These are phyloP conservation scores for Saturnia pavonia DNA, from an alignment of 2,888 invertebrate genomes.

Conservation along the genomic window DNA sequence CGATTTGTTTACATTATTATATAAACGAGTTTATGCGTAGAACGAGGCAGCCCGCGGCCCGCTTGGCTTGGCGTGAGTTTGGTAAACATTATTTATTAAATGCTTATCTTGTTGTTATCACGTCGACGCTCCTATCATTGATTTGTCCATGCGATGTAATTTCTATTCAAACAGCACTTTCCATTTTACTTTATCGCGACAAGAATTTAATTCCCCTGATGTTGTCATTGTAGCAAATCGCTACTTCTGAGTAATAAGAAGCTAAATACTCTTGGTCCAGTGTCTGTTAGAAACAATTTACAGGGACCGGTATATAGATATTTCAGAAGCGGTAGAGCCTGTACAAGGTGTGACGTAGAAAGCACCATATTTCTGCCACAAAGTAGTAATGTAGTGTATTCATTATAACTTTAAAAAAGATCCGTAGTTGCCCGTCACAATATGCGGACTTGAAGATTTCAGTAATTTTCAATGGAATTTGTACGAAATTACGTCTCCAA, in stretches of 20 bases:
- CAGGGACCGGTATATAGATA: no score
- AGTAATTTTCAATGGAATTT: no score
- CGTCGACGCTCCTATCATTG: conserved; percentile 26
- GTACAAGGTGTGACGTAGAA: no score
- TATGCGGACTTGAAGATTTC: no score
- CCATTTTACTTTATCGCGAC: not conserved
- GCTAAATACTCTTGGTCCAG: not conserved
- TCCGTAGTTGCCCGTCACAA: no score
- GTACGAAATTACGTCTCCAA: no score
- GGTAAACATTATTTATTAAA: conserved; percentile 41
- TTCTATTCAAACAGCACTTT: not conserved
- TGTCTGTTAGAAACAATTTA: not conserved
- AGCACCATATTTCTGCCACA: no score
- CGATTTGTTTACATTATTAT: not conserved
- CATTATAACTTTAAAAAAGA: no score
- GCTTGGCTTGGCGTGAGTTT: conserved; percentile 24
- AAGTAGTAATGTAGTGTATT: no score
- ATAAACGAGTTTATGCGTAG: not conserved
- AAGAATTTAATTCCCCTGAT: not conserved
- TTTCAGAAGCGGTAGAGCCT: no score
- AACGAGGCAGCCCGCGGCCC: not conserved
- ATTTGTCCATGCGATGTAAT: conserved; percentile 26
- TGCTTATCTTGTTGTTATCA: conserved; percentile 35
- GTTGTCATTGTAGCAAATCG: not conserved
- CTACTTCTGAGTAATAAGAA: not conserved